A percentile compares a stretch with the other conserved stretches of the same genome.
Conservation (phyloP, 2,113 vertebrate species). For the Leuciscus idus region DNA sequence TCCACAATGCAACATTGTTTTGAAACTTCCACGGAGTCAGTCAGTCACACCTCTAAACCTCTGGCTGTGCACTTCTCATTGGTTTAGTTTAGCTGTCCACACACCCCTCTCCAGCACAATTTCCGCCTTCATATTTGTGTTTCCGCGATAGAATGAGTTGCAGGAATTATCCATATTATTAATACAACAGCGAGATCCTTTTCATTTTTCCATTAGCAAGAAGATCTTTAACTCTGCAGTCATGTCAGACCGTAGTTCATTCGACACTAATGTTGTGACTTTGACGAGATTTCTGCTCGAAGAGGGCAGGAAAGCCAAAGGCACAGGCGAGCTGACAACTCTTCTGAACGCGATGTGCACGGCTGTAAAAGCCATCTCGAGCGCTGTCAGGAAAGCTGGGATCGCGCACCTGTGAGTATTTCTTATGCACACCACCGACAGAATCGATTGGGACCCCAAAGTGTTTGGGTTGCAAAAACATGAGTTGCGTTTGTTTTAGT, state of each 20-base stretch:
- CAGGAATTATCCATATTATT: too few species aligned
- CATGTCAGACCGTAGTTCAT: slow-evolving; percentile 85
- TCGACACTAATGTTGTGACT: slow-evolving; percentile 90
- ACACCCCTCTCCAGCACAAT: slow-evolving; percentile 1
- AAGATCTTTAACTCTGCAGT: neutral
- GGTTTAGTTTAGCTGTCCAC: neutral
- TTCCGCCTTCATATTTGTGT: slow-evolving; percentile 28
- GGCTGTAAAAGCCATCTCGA: slow-evolving; percentile 92
- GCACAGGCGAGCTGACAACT: slow-evolving; percentile 90
- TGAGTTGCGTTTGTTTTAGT: neutral
- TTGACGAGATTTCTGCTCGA: slow-evolving; percentile 94
- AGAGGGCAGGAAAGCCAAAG: slow-evolving; percentile 85
- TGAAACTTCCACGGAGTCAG: slow-evolving; percentile 14
- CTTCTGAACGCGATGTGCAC: slow-evolving; percentile 92
- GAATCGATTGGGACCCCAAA: neutral
- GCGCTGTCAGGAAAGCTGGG: slow-evolving; percentile 91
- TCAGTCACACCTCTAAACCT: neutral
- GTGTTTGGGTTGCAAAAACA: neutral
- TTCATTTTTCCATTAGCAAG: neutral
- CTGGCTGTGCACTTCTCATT: slow-evolving; percentile 5
- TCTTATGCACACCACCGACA: neutral
- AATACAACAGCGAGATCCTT: neutral
- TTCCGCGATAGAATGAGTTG: neutral
- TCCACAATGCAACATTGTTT: slow-evolving; percentile 28
- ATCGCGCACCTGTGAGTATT: slow-evolving; percentile 89